phyloP scores from a whole-genome alignment of 1,140 invertebrate genomes.

The Gonatopus flavifemur region DNA sequence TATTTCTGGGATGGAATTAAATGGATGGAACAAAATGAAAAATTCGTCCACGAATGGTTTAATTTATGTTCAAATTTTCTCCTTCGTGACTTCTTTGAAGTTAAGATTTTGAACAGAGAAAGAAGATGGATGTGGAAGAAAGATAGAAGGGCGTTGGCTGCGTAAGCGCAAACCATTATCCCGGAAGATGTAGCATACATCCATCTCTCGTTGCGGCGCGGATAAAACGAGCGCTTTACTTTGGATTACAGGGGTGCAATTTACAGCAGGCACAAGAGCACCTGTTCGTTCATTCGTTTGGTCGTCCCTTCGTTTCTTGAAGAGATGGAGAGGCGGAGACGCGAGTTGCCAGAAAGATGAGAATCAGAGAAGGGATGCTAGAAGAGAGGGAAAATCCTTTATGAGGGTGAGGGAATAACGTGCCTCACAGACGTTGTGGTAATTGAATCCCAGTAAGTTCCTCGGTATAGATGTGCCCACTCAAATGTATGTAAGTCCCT shows the following conservation, averaged over 20 bases:
- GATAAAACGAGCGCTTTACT: conserved; percentile 60
- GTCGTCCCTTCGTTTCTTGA: conserved; percentile 47
- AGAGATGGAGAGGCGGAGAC: conserved; percentile 47
- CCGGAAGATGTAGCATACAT: conserved; percentile 53
- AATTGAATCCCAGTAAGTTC: conserved; percentile 57
- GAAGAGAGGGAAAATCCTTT: conserved; percentile 19
- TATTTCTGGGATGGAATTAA: no score
- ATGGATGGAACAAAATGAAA: no score
- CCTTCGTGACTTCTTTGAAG: no score
- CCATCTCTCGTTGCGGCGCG: conserved; percentile 51
- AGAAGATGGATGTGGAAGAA: no score
- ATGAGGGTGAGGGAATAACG: conserved; percentile 47
- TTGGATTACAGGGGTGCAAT: conserved; percentile 58
- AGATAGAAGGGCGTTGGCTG: conserved; percentile 20
- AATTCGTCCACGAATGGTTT: no score
- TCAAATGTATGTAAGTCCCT: conserved; percentile 30
- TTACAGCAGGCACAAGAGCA: conserved; percentile 56
- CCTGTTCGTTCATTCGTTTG: conserved; percentile 59
- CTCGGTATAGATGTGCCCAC: conserved; percentile 36
- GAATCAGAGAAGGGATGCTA: no score
- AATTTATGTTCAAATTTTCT: no score
- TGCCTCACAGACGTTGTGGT: conserved; percentile 57
- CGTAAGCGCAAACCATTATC: conserved; percentile 47
- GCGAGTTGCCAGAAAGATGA: conserved; percentile 1
- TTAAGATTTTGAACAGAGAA: no score